Conservation (phyloP, 2,888 invertebrate species). For the Eupithecia centaureata region DNA sequence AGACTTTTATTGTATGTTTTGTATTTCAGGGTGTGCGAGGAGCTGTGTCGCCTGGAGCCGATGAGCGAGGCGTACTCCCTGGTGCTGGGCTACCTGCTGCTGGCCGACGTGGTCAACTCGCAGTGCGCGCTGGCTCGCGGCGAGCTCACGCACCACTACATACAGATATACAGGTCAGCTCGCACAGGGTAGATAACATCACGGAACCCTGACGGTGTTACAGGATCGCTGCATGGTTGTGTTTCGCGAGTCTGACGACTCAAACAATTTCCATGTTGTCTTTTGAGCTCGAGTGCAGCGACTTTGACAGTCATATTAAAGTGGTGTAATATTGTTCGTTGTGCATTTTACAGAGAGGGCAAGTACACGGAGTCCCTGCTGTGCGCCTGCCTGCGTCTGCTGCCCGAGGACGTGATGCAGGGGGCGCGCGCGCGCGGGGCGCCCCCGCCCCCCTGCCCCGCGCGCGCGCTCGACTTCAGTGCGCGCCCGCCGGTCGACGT, state of each 20-base stretch:
- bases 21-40: constrained; percentile 80
- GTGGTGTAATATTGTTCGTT: not conserved
- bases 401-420: constrained; percentile 54
- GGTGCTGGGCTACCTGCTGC: constrained; percentile 88
- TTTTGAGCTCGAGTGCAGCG: not conserved
- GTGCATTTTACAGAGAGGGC: not conserved
- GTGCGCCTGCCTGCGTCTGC: constrained; percentile 53
- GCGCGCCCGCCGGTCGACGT: constrained; percentile 13
- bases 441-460: not conserved
- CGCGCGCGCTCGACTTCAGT: constrained; percentile 36
- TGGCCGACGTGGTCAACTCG: constrained; percentile 87
- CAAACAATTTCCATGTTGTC: not conserved
- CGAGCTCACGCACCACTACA: constrained; percentile 89
- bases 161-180: constrained; percentile 77
- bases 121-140: constrained; percentile 87
- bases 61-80: constrained; percentile 83
- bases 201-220: too few species aligned
- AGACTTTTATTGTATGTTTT: too few species aligned
- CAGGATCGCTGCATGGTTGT: not conserved
- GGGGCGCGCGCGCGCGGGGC: constrained; percentile 36
- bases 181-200: too few species aligned
- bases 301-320: not conserved
- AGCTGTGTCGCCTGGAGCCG: constrained; percentile 82
- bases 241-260: not conserved
- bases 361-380: not conserved